Base-by-base conservation (phyloP, 2,797 vertebrate species). In the Triplophysa bombifrons region DNA sequence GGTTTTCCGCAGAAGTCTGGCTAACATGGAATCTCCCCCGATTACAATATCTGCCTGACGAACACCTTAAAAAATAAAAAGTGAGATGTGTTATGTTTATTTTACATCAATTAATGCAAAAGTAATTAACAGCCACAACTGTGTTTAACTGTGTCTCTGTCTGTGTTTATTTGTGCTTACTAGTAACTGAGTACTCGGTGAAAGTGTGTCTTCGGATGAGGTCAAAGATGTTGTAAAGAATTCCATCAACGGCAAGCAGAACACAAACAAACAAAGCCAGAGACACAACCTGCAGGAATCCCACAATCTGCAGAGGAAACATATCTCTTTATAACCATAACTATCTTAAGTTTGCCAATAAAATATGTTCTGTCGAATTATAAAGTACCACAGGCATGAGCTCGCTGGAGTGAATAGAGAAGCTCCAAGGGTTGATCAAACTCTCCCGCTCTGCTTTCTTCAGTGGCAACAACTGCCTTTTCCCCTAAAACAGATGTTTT, bases 21-120 rank as follows among this genome's bases (percentile, higher is more conserved):
- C 94, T 55, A 98, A 90, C 89, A 97, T 91, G 34, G 95, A 94
- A 0, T 82, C 72, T 30, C 96, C 96, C 0, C 70, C 92, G 1
- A 98, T 94, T 0, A 58, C 84, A 84, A 98, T 91, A 1, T 95
- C 82, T 74, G 97, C 72, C 58, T 94, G 92, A 75, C 97, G 95
- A 69, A 88, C 56, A 72, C 91, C 93, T 94, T n/a, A 84, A 70
- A 73, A 53, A 44, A 1, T 63, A 1, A n/a, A 12, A 61, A 55
- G 3, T 8, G 16, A 65, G 34, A 8, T 38, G 34, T 38, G 34
- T 65, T 41, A 7, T 27, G 27, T 27, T 22, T 22, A n/a, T 74
- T 50, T 65, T 27, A 44, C 20, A 30, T 72, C 12, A 56, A 16
- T 60, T 1, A 8, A 38, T 38, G 30, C 38, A 34, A n/a, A 27